Evolutionary conservation across 2,113 vertebrate genomes (phyloP), one percentile per base, ranked within the genome.

Genomic region (Cromileptes altivelis): DNA sequence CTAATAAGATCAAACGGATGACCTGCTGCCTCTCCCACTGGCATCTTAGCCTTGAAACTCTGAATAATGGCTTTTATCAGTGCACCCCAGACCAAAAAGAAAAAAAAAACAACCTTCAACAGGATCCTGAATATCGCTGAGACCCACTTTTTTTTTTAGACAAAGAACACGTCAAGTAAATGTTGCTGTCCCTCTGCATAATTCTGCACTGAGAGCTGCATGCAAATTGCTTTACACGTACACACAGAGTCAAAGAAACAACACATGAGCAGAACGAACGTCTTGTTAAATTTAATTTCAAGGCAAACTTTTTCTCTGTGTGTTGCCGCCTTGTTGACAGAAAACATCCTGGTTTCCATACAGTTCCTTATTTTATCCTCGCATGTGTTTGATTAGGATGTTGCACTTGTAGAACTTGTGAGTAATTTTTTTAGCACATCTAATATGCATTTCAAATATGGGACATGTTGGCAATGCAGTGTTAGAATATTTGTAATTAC

Each of bases 41-140:
- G 19, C 62, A 63, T 64, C 70, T 81, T 25, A 72, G 74, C 73
- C 68, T 63, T 90, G 15, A 81, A 77, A 88, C 50, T 76, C 62
- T 81, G 61, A 85, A 88, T 92, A 89, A 94, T 88, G 75, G 68
- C 83, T 74, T 80, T 88, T 82, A 89, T 91, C 79, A 68, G 80
- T 91, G 75, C 82, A 90, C 69, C 53, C 25, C 74, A 90, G 82
- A 61, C 80, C 37, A 70, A 45, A 50, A 40, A 53, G 13, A 17
- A 23, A 1, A 62, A 25, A 61, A 85, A 23, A 49, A 65, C 67
- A 85, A 76, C 90, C 85, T 93, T 94, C 75, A 90, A 75, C 79
- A 81, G 47, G 70, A 89, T 79, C 74, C 70, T 70, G 61, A 89
- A 92, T 92, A 88, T 87, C 92, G 90, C 92, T 83, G 85, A 89